Evolutionary conservation across 1,140 invertebrate genomes (phyloP).

Genomic region (Belonocnema kinseyi): DNA sequence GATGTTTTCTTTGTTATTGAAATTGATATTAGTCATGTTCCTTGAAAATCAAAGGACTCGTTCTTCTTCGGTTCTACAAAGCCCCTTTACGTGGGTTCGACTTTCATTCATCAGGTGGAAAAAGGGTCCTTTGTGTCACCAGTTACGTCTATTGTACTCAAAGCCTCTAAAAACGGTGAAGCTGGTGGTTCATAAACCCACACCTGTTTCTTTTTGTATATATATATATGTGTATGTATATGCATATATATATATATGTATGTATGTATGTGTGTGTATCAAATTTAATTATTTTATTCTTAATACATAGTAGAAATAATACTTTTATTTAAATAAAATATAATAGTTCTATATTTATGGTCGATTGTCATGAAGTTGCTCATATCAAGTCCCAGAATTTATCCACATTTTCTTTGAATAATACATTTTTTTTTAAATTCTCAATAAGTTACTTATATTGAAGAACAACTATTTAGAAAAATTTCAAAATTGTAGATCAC

Average conservation of each 20-base stretch:
- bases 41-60: slow-evolving; percentile 23
- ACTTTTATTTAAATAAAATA: too few species aligned
- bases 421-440: too few species aligned
- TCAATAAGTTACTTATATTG: too few species aligned
- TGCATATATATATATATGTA: neutral
- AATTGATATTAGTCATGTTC: slow-evolving; percentile 20
- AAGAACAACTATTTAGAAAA: too few species aligned
- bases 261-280: too few species aligned
- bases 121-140: slow-evolving; percentile 17
- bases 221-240: neutral
- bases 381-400: too few species aligned
- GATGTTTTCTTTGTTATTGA: slow-evolving; percentile 17
- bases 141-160: slow-evolving; percentile 6
- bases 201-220: slow-evolving; percentile 1
- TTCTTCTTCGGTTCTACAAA: slow-evolving; percentile 6
- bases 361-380: too few species aligned
- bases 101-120: slow-evolving; percentile 26
- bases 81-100: neutral
- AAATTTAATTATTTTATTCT: neutral
- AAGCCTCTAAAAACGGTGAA: neutral
- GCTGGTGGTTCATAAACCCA: neutral
- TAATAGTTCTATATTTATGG: too few species aligned
- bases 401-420: too few species aligned
- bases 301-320: neutral
- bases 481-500: too few species aligned